phyloP scores from a whole-genome alignment of 2,888 invertebrate genomes.

The Pegoplata infirma region DNA sequence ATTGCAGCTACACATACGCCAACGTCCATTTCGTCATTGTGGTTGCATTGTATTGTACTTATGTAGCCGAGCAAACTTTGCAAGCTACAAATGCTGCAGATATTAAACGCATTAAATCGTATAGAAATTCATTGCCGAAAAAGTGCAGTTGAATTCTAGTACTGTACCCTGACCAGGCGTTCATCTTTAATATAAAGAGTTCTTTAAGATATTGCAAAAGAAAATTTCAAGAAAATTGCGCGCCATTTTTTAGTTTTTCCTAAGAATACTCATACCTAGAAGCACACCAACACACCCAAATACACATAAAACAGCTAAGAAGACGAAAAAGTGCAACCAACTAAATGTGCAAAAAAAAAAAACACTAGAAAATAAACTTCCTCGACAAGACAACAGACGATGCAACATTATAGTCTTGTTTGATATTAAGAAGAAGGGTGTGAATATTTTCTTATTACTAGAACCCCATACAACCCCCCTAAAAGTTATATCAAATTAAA shows the following conservation, averaged over 20 bases:
- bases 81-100: slow-evolving; percentile 21
- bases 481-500: too few species aligned
- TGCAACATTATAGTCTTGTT: neutral
- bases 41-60: slow-evolving; percentile 22
- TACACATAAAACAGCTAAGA: neutral
- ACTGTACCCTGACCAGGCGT: slow-evolving; percentile 47
- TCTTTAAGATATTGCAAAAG: slow-evolving; percentile 23
- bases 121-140: slow-evolving; percentile 24
- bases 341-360: too few species aligned
- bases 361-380: slow-evolving; percentile 12
- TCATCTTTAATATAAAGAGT: slow-evolving; percentile 47
- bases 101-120: slow-evolving; percentile 22
- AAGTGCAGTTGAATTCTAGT: slow-evolving; percentile 55
- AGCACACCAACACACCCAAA: neutral
- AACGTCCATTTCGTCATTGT: neutral
- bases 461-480: too few species aligned
- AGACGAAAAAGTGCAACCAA: slow-evolving; percentile 38
- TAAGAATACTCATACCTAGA: neutral
- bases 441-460: neutral
- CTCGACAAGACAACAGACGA: slow-evolving; percentile 4
- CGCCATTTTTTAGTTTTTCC: slow-evolving; percentile 35
- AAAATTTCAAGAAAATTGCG: slow-evolving; percentile 54
- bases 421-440: neutral
- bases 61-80: too few species aligned
- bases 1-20: neutral